Evolutionary conservation across 2,113 vertebrate genomes (phyloP).

Genomic region (Melanerpes formicivorus): DNA sequence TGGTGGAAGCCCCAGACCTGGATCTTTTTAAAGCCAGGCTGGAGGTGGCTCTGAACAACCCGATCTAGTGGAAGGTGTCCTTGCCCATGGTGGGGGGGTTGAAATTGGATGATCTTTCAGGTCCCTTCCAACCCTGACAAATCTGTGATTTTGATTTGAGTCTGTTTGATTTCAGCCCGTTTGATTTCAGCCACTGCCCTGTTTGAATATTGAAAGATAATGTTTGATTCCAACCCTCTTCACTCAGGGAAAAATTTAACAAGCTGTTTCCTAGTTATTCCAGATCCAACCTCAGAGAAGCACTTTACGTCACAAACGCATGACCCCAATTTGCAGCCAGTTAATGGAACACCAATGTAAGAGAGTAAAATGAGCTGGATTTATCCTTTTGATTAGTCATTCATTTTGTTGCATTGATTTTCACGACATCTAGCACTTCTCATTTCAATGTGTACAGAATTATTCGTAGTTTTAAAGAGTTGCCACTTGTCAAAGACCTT

Average conservation of each 20-base stretch:
- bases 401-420: neutral
- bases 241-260: neutral
- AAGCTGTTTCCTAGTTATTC: neutral
- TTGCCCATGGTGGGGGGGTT: no score
- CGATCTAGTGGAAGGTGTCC: no score
- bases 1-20: no score
- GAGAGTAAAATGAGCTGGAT: neutral
- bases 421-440: neutral
- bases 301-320: neutral
- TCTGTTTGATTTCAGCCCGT: neutral
- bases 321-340: neutral
- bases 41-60: no score
- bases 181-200: neutral
- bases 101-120: no score
- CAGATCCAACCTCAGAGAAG: neutral
- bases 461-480: neutral
- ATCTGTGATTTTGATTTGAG: no score
- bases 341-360: neutral
- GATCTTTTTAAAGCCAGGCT: no score
- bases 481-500: neutral
- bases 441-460: neutral
- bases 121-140: no score
- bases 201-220: neutral
- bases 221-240: neutral
- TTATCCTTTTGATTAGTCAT: neutral